These are phyloP conservation scores for Noctua pronuba DNA, from an alignment of 2,888 invertebrate species.

Conservation along the genomic window DNA sequence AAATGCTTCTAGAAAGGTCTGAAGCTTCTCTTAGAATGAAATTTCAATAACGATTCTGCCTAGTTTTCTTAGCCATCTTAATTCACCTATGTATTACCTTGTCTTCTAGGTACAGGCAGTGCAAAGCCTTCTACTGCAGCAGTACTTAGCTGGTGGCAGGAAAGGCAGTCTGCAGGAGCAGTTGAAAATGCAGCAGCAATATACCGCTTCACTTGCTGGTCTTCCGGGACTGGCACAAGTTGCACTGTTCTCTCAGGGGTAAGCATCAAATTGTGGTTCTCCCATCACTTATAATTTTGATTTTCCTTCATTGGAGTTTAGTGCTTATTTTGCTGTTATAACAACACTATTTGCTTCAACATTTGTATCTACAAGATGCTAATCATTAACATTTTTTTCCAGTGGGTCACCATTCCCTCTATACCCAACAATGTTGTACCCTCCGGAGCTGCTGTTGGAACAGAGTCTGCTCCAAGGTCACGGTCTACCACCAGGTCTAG, in stretches of 20 bases:
- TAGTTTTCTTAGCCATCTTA: neutral
- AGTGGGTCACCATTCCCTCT: slow-evolving; percentile 88
- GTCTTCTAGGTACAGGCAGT: slow-evolving; percentile 86
- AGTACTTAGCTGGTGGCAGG: slow-evolving; percentile 86
- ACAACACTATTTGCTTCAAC: neutral
- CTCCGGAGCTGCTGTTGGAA: slow-evolving; percentile 86
- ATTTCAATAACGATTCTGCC: neutral
- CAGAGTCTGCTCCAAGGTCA: slow-evolving; percentile 89
- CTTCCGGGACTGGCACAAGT: slow-evolving; percentile 87
- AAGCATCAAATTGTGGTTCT: slow-evolving; percentile 37
- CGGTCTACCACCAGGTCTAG: slow-evolving; percentile 87
- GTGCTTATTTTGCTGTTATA: neutral
- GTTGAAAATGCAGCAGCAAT: slow-evolving; percentile 88
- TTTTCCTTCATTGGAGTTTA: neutral
- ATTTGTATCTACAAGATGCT: neutral
- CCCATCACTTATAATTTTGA: no score
- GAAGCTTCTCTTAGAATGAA: neutral
- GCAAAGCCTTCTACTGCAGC: slow-evolving; percentile 87
- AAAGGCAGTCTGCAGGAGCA: slow-evolving; percentile 87
- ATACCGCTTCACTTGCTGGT: slow-evolving; percentile 86
- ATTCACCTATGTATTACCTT: slow-evolving; percentile 6
- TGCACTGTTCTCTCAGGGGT: slow-evolving; percentile 88
- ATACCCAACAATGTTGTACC: slow-evolving; percentile 89
- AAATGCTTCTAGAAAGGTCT: neutral
- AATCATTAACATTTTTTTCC: slow-evolving; percentile 54